Conservation (phyloP, 2,888 invertebrate species). For the Zygaena filipendulae region DNA sequence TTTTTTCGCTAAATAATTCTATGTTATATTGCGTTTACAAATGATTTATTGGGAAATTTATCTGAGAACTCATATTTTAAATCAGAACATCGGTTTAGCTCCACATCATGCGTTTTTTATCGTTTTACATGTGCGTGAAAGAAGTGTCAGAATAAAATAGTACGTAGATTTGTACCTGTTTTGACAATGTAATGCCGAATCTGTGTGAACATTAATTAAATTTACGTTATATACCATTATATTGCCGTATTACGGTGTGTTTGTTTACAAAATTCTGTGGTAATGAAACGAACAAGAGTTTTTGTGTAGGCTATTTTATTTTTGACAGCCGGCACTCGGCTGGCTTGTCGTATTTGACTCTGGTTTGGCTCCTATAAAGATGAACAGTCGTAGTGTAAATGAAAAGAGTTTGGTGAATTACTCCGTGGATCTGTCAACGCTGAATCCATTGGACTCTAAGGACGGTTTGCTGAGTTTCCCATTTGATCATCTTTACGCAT, state of each 20-base stretch:
- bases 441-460: conserved; percentile 54
- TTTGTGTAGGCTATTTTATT: conserved; percentile 35
- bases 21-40: conserved; percentile 20
- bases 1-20: conserved; percentile 1
- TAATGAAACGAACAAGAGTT: conserved; percentile 51
- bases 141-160: conserved; percentile 46
- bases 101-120: conserved; percentile 38
- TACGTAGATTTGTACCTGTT: conserved; percentile 34
- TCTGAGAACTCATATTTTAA: conserved; percentile 19
- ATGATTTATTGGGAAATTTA: conserved; percentile 27
- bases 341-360: conserved; percentile 47
- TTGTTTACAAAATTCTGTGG: conserved; percentile 29
- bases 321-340: conserved; percentile 66
- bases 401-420: conserved; percentile 61
- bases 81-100: conserved; percentile 25
- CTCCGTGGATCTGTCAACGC: conserved; percentile 44
- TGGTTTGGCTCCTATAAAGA: conserved; percentile 45
- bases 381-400: conserved; percentile 62
- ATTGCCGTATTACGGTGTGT: not conserved
- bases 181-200: conserved; percentile 44
- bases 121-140: conserved; percentile 56
- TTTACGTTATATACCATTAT: conserved; percentile 1
- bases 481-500: conserved; percentile 80
- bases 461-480: conserved; percentile 71
- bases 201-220: conserved; percentile 20